Conservation (phyloP, 1,140 invertebrate species). For the Matsumurasca onukii region DNA sequence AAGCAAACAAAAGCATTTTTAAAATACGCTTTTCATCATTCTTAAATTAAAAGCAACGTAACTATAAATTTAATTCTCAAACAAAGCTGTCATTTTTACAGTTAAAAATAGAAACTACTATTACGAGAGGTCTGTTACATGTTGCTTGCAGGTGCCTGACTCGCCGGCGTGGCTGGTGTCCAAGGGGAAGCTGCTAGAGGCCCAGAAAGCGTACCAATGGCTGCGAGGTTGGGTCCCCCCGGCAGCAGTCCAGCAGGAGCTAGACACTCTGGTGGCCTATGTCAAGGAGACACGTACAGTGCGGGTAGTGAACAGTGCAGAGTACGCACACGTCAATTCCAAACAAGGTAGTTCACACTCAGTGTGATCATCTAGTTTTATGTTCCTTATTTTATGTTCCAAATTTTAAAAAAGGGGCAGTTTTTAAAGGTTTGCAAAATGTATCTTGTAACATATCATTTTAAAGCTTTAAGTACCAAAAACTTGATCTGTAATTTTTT, state of each 20-base stretch:
- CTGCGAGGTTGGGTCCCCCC: constrained; percentile 52
- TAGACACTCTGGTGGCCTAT: constrained; percentile 33
- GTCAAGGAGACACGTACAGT: not conserved
- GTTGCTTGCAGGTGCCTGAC: constrained; percentile 60
- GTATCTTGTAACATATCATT: no score
- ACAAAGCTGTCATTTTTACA: no score
- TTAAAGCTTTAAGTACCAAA: no score
- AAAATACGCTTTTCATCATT: no score
- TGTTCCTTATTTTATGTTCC: not conserved
- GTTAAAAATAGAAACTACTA: no score
- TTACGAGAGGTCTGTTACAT: no score
- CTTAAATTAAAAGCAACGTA: no score
- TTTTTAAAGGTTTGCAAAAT: no score
- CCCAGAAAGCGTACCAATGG: constrained; percentile 51
- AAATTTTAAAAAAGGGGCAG: no score
- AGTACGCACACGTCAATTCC: not conserved
- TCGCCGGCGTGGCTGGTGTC: constrained; percentile 62
- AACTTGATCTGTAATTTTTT: no score
- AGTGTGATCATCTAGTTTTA: not conserved
- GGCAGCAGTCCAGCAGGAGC: constrained; percentile 50
- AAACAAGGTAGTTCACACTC: not conserved
- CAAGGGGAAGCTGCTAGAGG: constrained; percentile 51
- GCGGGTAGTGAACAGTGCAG: not conserved
- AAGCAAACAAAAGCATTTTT: no score
- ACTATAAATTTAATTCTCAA: no score